Conservation (phyloP, 2,113 vertebrate genomes). For the Reinhardtius hippoglossoides region DNA sequence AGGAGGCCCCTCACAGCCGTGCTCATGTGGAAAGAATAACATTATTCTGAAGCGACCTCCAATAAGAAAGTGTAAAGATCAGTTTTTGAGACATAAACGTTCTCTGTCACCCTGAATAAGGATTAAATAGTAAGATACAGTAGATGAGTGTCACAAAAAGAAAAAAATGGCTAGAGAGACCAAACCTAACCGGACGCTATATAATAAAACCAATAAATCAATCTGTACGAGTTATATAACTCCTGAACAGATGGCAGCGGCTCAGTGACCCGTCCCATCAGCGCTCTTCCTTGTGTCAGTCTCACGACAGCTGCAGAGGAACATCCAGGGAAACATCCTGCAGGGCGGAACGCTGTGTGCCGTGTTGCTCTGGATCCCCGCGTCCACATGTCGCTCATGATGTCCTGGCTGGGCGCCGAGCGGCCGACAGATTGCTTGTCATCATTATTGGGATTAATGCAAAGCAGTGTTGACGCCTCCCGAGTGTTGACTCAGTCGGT, state of each 20-base stretch:
- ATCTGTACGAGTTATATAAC: too few relatives aligned
- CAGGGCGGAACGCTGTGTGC: not conserved
- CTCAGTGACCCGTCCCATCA: conserved; percentile 7
- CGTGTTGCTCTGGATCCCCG: not conserved
- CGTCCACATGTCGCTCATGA: not conserved
- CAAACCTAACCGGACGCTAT: too few relatives aligned
- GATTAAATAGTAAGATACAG: too few relatives aligned
- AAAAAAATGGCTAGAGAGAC: too few relatives aligned
- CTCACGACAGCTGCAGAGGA: conserved; percentile 34
- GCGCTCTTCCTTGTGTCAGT: conserved; percentile 9
- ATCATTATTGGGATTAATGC: not conserved
- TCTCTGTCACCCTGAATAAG: too few relatives aligned
- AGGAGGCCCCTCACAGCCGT: too few relatives aligned
- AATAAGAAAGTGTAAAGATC: too few relatives aligned
- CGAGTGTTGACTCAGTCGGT: not conserved
- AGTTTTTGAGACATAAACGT: too few relatives aligned
- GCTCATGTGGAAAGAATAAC: too few relatives aligned
- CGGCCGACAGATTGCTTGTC: not conserved
- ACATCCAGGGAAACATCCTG: conserved; percentile 38
- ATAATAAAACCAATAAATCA: too few relatives aligned
- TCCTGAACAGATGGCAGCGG: not conserved
- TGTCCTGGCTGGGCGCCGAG: not conserved
- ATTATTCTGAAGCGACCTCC: too few relatives aligned
- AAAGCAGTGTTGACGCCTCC: not conserved
- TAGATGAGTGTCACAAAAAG: too few relatives aligned